These are phyloP conservation scores for Mormoops blainvillei DNA, from an alignment of 2,113 vertebrate genomes.

Conservation along the genomic window DNA sequence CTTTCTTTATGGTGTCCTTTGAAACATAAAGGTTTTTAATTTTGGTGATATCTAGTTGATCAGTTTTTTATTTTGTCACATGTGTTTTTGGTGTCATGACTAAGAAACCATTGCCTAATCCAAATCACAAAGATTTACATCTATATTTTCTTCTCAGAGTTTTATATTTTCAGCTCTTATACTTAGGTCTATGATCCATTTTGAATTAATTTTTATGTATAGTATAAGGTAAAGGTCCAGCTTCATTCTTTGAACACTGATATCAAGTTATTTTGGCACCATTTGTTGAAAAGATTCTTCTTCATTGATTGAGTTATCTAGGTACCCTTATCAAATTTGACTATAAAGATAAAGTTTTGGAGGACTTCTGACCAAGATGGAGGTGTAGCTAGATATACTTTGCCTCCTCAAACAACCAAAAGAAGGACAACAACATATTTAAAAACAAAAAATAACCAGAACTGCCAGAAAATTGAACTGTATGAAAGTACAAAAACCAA, in stretches of 20 bases:
- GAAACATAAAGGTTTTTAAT: not conserved
- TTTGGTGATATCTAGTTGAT: not conserved
- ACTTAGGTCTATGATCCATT: not conserved
- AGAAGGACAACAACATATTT: too few relatives aligned
- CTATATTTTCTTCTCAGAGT: not conserved
- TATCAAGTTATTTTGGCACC: not conserved
- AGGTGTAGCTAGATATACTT: too few relatives aligned
- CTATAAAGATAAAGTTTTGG: not conserved
- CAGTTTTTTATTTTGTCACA: not conserved
- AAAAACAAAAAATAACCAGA: too few relatives aligned
- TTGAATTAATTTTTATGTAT: not conserved
- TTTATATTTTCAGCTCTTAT: not conserved
- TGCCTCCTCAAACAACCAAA: too few relatives aligned
- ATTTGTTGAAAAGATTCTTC: slow-evolving; percentile 12
- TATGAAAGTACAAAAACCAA: too few relatives aligned
- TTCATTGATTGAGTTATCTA: not conserved
- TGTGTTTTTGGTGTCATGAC: not conserved
- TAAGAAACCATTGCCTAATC: not conserved
- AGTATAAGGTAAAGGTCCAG: not conserved
- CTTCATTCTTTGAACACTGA: not conserved
- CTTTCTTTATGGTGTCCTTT: slow-evolving; percentile 15
- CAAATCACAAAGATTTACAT: not conserved
- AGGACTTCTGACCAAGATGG: too few relatives aligned
- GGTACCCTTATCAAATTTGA: not conserved
- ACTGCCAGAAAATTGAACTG: too few relatives aligned